These are phyloP conservation scores for Willowsia nigromaculata DNA, from an alignment of 2,888 invertebrate genomes.

Conservation along the genomic window DNA sequence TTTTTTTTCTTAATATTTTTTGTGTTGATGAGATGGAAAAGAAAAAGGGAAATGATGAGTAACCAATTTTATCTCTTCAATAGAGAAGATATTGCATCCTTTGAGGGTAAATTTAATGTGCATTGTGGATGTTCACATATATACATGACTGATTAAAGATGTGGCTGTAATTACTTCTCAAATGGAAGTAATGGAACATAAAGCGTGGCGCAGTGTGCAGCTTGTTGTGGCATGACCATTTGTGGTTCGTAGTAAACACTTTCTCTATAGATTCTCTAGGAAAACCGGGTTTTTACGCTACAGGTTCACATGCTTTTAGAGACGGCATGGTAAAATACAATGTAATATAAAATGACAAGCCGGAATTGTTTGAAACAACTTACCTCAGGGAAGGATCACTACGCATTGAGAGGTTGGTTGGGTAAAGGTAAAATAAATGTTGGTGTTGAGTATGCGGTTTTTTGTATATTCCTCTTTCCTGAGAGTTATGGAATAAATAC, in stretches of 20 bases:
- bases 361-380: conserved; percentile 16
- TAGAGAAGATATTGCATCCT: too few relatives aligned
- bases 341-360: neutral
- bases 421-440: conserved; percentile 42
- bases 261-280: neutral
- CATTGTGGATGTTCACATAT: too few relatives aligned
- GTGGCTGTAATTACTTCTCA: too few relatives aligned
- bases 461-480: neutral
- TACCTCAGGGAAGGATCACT: conserved; percentile 62
- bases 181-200: too few relatives aligned
- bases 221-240: too few relatives aligned
- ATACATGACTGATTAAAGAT: too few relatives aligned
- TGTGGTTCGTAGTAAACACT: too few relatives aligned
- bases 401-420: conserved; percentile 42
- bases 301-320: neutral
- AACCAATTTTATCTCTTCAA: neutral
- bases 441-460: neutral
- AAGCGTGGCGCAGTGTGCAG: too few relatives aligned
- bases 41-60: too few relatives aligned
- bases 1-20: neutral
- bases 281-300: neutral
- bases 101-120: too few relatives aligned
- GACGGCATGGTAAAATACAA: too few relatives aligned
- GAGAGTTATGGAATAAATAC: conserved; percentile 10
- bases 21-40: too few relatives aligned